These are phyloP conservation scores for Danio choprae DNA, from an alignment of 2,797 vertebrate genomes.

Conservation along the genomic window DNA sequence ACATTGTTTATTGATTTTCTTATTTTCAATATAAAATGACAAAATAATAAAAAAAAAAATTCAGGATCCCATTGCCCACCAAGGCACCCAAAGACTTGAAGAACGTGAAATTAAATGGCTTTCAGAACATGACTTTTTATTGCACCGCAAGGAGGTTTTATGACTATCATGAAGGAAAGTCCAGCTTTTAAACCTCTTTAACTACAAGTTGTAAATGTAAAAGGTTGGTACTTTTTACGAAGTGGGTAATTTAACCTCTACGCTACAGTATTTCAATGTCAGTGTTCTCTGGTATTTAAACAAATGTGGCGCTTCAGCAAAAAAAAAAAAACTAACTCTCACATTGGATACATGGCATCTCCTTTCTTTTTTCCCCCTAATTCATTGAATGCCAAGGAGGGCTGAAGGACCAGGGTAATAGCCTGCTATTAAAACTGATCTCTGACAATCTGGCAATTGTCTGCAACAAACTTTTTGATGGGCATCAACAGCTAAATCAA, in stretches of 20 bases:
- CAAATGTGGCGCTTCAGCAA: background rate
- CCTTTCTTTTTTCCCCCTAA: slow-evolving; percentile 6
- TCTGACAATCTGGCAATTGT: background rate
- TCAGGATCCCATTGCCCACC: background rate
- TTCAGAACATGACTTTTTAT: background rate
- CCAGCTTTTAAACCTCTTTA: slow-evolving; percentile 24
- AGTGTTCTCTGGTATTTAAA: slow-evolving; percentile 18
- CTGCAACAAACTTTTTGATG: background rate
- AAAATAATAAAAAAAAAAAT: too few species aligned
- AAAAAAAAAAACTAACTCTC: background rate
- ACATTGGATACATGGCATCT: background rate
- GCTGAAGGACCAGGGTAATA: background rate
- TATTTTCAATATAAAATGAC: background rate
- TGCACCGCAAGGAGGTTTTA: slow-evolving; percentile 16
- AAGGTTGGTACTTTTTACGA: slow-evolving; percentile 11
- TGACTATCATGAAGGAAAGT: background rate
- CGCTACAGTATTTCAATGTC: slow-evolving; percentile 4
- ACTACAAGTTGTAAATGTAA: slow-evolving; percentile 16
- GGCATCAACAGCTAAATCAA: background rate
- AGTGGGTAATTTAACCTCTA: slow-evolving; percentile 14
- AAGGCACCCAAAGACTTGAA: background rate
- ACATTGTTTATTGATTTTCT: background rate
- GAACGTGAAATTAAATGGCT: background rate
- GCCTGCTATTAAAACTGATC: background rate
- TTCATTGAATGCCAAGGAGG: background rate